Evolutionary conservation across 2,113 vertebrate genomes (phyloP).

Genomic region (Crotophaga sulcirostris): DNA sequence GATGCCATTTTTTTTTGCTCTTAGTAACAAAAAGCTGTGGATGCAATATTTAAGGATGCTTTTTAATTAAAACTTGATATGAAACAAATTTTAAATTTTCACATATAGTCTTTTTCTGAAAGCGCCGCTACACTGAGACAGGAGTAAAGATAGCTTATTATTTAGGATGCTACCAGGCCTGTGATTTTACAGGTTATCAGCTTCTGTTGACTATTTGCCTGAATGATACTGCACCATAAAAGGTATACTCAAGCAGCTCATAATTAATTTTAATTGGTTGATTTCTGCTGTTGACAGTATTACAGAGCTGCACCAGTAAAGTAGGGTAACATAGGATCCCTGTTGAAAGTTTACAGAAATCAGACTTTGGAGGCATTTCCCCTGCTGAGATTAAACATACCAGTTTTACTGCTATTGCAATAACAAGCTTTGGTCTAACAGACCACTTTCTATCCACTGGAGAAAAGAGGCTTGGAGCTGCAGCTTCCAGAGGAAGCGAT

Average conservation of each 20-base stretch:
- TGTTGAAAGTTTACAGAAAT: background rate
- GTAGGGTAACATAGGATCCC: background rate
- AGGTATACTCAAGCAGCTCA: background rate
- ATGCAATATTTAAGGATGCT: fast-evolving
- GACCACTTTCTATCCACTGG: background rate
- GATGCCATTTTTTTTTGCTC: background rate
- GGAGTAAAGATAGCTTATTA: background rate
- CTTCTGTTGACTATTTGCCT: background rate
- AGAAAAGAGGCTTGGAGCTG: background rate
- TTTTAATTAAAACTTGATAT: background rate
- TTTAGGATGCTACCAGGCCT: background rate
- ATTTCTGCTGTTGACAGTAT: background rate
- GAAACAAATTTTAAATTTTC: background rate
- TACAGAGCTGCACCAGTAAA: background rate
- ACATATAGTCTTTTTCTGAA: background rate
- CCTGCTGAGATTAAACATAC: background rate
- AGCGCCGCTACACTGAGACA: background rate
- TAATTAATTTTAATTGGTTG: background rate
- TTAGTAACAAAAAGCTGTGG: background rate
- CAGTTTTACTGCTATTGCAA: background rate
- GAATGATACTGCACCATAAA: background rate
- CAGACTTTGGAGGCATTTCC: background rate
- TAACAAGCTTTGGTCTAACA: background rate
- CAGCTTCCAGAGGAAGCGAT: background rate
- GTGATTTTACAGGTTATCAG: background rate